These are phyloP conservation scores for Holacanthus passer DNA, from an alignment of 2,113 vertebrate species.

Conservation along the genomic window DNA sequence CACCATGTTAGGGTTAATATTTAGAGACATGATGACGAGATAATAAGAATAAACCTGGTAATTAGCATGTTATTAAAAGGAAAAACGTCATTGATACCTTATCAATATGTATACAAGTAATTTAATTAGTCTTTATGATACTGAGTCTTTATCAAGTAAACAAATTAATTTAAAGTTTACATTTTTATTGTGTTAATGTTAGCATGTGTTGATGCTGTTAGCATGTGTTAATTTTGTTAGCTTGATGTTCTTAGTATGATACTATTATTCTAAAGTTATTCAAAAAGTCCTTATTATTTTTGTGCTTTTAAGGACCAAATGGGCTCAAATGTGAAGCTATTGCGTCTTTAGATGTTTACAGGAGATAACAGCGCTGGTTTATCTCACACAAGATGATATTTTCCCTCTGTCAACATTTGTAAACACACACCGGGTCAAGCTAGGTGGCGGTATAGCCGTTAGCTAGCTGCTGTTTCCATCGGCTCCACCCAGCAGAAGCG, in stretches of 20 bases:
- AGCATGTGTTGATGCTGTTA: background rate
- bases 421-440: background rate
- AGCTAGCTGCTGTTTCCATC: background rate
- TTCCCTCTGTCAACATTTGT: background rate
- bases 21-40: background rate
- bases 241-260: background rate
- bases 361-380: too few species aligned
- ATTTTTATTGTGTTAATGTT: too few species aligned
- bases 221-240: background rate
- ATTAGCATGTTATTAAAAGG: background rate
- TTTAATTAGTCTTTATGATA: background rate
- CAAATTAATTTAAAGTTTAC: background rate
- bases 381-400: too few species aligned
- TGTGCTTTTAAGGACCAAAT: background rate
- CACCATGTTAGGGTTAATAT: background rate
- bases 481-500: background rate
- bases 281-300: too few species aligned
- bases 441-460: slow-evolving; percentile 48
- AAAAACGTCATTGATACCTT: background rate
- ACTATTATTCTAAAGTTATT: background rate
- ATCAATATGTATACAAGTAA: background rate
- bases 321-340: background rate
- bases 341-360: too few species aligned
- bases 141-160: background rate
- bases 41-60: too few species aligned